Conservation (phyloP, 2,797 vertebrate genomes). For the Helostoma temminkii region DNA sequence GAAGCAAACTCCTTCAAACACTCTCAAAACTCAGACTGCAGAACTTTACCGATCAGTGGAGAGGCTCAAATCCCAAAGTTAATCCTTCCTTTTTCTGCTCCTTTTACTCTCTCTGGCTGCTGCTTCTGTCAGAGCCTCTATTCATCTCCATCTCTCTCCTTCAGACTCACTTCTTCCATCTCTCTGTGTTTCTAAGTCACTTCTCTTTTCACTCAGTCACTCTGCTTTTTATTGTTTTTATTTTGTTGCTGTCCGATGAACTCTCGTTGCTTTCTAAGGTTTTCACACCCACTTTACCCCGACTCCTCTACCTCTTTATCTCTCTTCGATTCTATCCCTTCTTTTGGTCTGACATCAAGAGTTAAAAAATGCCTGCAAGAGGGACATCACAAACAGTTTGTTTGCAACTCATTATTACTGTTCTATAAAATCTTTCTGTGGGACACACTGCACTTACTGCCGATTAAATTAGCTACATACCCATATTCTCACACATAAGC, state of each 20-base stretch:
- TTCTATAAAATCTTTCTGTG: slow-evolving; percentile 33
- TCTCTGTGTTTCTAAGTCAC: slow-evolving; percentile 25
- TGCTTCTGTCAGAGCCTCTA: slow-evolving; percentile 43
- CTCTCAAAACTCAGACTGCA: slow-evolving; percentile 42
- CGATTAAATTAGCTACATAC: slow-evolving; percentile 44
- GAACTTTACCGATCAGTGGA: slow-evolving; percentile 56
- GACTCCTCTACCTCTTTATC: slow-evolving; percentile 34
- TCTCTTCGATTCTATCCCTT: slow-evolving; percentile 24
- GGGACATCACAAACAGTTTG: slow-evolving; percentile 58
- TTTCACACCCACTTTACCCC: slow-evolving; percentile 42
- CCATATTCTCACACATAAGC: slow-evolving; percentile 12
- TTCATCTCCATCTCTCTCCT: slow-evolving; percentile 42
- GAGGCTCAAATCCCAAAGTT: slow-evolving; percentile 66
- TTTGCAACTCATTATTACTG: slow-evolving; percentile 67
- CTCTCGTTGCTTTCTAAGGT: slow-evolving; percentile 31
- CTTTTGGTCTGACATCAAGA: slow-evolving; percentile 41
- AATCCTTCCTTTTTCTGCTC: slow-evolving; percentile 63
- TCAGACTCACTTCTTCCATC: slow-evolving; percentile 19
- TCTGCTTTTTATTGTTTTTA: slow-evolving; percentile 19
- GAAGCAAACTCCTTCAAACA: slow-evolving; percentile 53
- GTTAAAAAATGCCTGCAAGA: slow-evolving; percentile 60
- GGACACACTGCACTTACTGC: slow-evolving; percentile 41
- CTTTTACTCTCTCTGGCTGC: slow-evolving; percentile 39
- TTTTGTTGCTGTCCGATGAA: slow-evolving; percentile 23
- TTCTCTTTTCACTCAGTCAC: not conserved